Percentiles rank a stretch among this genome's conserved stretches.
Conservation (phyloP, 2,113 vertebrate genomes). For the Todiramphus chloris region DNA sequence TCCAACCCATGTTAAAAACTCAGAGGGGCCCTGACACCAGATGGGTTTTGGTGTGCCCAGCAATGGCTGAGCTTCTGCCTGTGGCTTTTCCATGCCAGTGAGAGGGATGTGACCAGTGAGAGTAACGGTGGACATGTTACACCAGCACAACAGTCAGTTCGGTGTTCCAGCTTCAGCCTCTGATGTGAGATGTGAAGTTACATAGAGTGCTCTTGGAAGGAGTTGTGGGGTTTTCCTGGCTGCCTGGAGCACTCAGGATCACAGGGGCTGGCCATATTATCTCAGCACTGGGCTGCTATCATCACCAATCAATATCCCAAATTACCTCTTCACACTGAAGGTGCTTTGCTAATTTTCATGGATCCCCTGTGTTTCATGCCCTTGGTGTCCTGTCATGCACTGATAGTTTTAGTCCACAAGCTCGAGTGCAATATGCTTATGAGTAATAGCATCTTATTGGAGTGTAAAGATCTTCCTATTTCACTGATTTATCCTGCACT, state of each 20-base stretch:
- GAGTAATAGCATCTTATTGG: slow-evolving; percentile 75
- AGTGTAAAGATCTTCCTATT: slow-evolving; percentile 78
- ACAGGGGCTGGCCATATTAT: neutral
- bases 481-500: slow-evolving; percentile 74
- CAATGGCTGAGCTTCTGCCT: neutral
- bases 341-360: slow-evolving; percentile 38
- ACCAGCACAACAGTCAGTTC: neutral
- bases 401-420: slow-evolving; percentile 57
- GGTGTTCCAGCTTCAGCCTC: neutral
- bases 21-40: neutral
- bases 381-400: slow-evolving; percentile 68
- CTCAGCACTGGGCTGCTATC: neutral
- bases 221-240: neutral
- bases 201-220: neutral
- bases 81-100: neutral
- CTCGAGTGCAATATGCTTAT: slow-evolving; percentile 64
- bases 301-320: neutral
- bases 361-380: slow-evolving; percentile 44
- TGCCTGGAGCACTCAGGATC: neutral
- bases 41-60: accelerated
- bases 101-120: neutral
- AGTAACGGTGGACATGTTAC: neutral
- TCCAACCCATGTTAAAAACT: neutral
- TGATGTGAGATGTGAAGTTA: neutral
- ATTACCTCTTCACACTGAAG: neutral